These are phyloP conservation scores for Bembecia ichneumoniformis DNA, from an alignment of 2,888 invertebrate genomes.

Conservation along the genomic window DNA sequence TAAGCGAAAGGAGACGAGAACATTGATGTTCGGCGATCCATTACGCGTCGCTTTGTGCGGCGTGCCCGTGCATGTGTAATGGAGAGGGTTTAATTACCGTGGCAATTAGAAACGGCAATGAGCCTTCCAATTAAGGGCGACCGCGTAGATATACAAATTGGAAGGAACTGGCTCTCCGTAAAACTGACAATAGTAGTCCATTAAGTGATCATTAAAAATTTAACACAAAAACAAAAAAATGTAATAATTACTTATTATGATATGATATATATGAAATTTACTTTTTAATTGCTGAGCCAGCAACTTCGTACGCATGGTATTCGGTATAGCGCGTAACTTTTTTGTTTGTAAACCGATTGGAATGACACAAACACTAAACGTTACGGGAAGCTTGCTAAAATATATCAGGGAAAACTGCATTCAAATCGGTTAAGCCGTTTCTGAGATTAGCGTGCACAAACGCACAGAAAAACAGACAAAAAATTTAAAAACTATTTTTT, in stretches of 20 bases:
- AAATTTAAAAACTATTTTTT: too few relatives aligned
- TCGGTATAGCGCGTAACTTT: too few relatives aligned
- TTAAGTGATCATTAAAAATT: neutral
- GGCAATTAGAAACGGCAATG: conserved; percentile 28
- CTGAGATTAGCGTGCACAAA: too few relatives aligned
- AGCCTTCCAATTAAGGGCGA: conserved; percentile 24
- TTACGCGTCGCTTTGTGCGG: neutral
- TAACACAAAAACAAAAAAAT: neutral
- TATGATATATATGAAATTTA: too few relatives aligned
- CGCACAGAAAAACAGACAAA: too few relatives aligned
- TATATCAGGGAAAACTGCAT: too few relatives aligned
- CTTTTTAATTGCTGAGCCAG: neutral
- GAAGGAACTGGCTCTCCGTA: neutral
- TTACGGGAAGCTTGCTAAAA: too few relatives aligned
- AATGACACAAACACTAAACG: too few relatives aligned
- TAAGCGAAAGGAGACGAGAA: neutral
- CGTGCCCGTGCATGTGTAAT: conserved; percentile 23
- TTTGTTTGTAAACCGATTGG: too few relatives aligned
- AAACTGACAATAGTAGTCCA: neutral
- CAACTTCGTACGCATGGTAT: too few relatives aligned
- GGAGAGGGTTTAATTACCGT: conserved; percentile 25
- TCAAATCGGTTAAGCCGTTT: too few relatives aligned
- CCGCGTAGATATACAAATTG: neutral
- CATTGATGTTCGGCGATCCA: conserved; percentile 1
- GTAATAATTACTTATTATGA: too few relatives aligned